Conservation (phyloP, 2,888 invertebrate species). For the Uloborus plumipes region DNA sequence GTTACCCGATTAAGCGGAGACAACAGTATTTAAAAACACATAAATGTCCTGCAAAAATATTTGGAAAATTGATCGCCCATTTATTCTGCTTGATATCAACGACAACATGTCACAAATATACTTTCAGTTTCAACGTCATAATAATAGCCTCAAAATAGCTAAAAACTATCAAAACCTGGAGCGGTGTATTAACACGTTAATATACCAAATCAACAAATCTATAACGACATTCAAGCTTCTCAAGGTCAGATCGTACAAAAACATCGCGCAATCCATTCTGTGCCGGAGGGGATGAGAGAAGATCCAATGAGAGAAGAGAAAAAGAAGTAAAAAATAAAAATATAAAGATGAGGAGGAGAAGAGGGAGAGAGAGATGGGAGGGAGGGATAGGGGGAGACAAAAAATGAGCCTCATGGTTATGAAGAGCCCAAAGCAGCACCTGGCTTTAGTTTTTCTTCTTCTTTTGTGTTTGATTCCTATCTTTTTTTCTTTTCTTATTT, state of each 20-base stretch:
- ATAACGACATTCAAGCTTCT: conserved; percentile 51
- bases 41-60: too few species aligned
- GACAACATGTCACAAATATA: too few species aligned
- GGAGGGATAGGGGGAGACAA: neutral
- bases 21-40: too few species aligned
- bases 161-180: too few species aligned
- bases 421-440: conserved; percentile 53
- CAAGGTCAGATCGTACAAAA: conserved; percentile 52
- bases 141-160: too few species aligned
- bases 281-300: conserved; percentile 24
- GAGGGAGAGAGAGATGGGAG: conserved; percentile 10
- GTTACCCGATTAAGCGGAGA: too few species aligned
- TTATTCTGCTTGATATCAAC: too few species aligned
- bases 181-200: neutral
- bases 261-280: conserved; percentile 49
- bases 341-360: conserved; percentile 2
- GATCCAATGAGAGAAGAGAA: conserved; percentile 4
- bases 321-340: conserved; percentile 29
- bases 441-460: conserved; percentile 37
- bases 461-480: conserved; percentile 31
- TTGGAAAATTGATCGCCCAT: too few species aligned
- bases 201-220: conserved; percentile 26
- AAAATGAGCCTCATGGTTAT: conserved; percentile 38
- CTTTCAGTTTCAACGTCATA: too few species aligned
- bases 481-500: conserved; percentile 27